Base-by-base conservation (phyloP, 1,140 invertebrate genomes). In the Anadara kagoshimensis region DNA sequence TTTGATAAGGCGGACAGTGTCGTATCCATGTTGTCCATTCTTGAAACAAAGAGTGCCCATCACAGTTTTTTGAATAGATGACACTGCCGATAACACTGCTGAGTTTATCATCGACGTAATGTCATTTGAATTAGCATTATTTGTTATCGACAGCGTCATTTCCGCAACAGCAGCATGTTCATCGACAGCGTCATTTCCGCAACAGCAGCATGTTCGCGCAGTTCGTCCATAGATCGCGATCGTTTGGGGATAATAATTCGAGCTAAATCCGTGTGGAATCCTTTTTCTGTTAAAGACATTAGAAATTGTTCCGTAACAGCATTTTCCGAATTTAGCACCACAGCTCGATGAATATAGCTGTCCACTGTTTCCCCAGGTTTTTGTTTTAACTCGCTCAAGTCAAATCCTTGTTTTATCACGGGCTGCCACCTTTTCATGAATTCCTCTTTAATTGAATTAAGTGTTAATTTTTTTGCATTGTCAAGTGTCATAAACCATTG, bases 401-500 rank as follows among this genome's bases (percentile, higher is more conserved):
- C n/a, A n/a, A n/a, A n/a, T n/a, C n/a, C n/a, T n/a, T n/a, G n/a
- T n/a, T n/a, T n/a, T n/a, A n/a, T n/a, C n/a, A n/a, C n/a, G n/a
- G n/a, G n/a, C n/a, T n/a, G n/a, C n/a, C n/a, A n/a, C n/a, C n/a
- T 51, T 1, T 43, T 20, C 5, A 65, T 18, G 14, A 65, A 65
- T 14, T 26, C 63, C 36, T 22, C 0, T 16, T 64, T 64, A 1
- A 64, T 16, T 7, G 43, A 14, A 10, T 3, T 18, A 18, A 64
- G 14, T 1, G 62, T 20, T 18, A 1, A 11, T 49, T 49, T 64
- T 2, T 10, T 1, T 4, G 29, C 44, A 26, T 64, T 22, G 16
- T 16, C 8, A 1, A 64, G 62, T 3, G 62, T 29, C 7, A 22
- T 3, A 49, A 64, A 64, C 62, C 62, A 64, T 24, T 64, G n/a